Percentiles rank a stretch among this genome's conserved stretches.
phyloP scores from a whole-genome alignment of 2,113 vertebrate genomes.

The Tenebrosternarchus preto region DNA sequence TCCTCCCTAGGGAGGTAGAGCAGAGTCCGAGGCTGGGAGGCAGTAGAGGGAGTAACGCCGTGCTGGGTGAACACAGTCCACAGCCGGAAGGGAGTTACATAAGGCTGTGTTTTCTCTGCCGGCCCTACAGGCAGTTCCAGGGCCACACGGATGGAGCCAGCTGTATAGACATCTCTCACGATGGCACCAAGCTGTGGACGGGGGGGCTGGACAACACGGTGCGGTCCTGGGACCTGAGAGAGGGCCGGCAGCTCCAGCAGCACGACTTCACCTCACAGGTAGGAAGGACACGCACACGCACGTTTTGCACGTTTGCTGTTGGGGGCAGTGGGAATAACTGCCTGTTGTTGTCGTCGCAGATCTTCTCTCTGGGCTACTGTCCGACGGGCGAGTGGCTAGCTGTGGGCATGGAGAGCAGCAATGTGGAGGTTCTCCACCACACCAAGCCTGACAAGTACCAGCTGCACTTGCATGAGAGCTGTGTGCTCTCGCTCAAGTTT shows the following conservation, averaged over 20 bases:
- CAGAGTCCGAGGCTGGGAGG: no score
- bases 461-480: conserved; percentile 97
- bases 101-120: neutral
- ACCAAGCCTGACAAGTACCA: conserved; percentile 98
- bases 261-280: conserved; percentile 98
- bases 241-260: conserved; percentile 94
- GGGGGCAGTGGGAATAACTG: conserved; percentile 8
- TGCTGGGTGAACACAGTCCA: no score
- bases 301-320: neutral
- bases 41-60: no score
- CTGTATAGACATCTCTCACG: conserved; percentile 96
- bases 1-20: no score
- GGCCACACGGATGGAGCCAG: conserved; percentile 96
- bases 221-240: conserved; percentile 93
- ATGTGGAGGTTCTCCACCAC: conserved; percentile 95
- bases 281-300: neutral
- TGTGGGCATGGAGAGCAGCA: conserved; percentile 98
- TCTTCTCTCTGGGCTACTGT: conserved; percentile 96
- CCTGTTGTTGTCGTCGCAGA: conserved; percentile 66
- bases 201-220: conserved; percentile 96
- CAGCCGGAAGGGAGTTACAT: neutral
- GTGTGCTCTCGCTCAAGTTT: conserved; percentile 95
- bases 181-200: conserved; percentile 94
- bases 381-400: conserved; percentile 96
- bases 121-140: conserved; percentile 86